Conservation (phyloP, 2,113 vertebrate species). For the Odontophorus gujanensis region DNA sequence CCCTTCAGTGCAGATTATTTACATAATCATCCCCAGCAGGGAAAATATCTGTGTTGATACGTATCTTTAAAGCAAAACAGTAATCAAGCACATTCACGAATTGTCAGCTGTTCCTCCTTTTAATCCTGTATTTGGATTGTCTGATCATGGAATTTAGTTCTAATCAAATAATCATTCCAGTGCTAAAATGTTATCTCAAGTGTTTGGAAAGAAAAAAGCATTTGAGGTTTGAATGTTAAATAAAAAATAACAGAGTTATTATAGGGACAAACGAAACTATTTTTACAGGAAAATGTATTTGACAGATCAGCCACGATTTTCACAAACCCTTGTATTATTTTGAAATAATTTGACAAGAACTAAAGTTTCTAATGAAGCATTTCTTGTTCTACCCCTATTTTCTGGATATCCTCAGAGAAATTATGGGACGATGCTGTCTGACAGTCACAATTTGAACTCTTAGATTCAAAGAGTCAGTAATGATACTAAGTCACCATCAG, state of each 20-base stretch:
- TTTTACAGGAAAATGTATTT: not conserved
- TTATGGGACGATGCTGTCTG: not conserved
- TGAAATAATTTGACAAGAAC: not conserved
- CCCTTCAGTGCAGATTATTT: not conserved
- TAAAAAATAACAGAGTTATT: not conserved
- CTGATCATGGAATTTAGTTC: not conserved
- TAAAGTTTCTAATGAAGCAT: not conserved
- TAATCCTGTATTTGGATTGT: not conserved
- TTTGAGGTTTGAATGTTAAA: not conserved
- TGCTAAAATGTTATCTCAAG: not conserved
- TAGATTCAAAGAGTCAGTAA: too few relatives aligned
- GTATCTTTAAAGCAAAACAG: not conserved
- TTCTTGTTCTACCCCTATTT: fast-evolving
- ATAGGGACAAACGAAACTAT: not conserved
- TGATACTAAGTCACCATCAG: not conserved
- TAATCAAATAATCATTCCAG: not conserved
- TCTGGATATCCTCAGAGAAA: not conserved
- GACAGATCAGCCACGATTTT: not conserved
- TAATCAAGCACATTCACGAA: not conserved
- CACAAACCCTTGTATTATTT: not conserved
- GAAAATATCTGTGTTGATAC: not conserved
- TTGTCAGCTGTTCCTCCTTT: not conserved
- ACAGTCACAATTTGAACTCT: not conserved
- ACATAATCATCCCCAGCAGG: not conserved
- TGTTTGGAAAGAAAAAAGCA: not conserved